phyloP scores from a whole-genome alignment of 2,113 vertebrate species.

The Petromus typicus region DNA sequence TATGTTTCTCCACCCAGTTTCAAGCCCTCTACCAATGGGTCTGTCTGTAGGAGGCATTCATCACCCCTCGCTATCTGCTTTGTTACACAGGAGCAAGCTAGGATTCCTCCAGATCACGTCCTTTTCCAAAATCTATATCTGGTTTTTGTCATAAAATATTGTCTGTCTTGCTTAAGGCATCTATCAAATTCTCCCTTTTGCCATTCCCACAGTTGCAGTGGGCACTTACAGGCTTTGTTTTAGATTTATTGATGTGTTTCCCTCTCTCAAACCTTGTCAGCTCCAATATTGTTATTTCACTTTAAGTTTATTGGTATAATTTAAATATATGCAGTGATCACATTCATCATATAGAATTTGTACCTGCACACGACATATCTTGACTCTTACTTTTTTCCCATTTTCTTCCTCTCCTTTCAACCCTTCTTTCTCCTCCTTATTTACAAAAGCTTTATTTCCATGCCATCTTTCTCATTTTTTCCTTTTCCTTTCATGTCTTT shows the following conservation, averaged over 20 bases:
- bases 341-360: no score
- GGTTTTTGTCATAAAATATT: conserved; percentile 28
- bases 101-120: not conserved
- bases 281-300: not conserved
- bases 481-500: no score
- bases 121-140: conserved; percentile 7
- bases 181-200: not conserved
- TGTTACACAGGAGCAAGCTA: not conserved
- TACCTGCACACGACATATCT: no score
- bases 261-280: conserved; percentile 3
- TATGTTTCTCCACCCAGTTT: not conserved
- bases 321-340: no score
- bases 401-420: no score
- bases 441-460: no score
- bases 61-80: not conserved
- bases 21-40: not conserved
- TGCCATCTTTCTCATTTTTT: no score
- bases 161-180: not conserved
- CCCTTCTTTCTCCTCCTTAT: no score
- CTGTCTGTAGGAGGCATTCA: not conserved
- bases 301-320: no score
- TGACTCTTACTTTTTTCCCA: no score
- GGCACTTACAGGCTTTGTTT: not conserved
- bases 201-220: not conserved
- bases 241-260: not conserved